Evolutionary conservation across 2,888 invertebrate species (phyloP).

Genomic region (Cerastis leucographa): DNA sequence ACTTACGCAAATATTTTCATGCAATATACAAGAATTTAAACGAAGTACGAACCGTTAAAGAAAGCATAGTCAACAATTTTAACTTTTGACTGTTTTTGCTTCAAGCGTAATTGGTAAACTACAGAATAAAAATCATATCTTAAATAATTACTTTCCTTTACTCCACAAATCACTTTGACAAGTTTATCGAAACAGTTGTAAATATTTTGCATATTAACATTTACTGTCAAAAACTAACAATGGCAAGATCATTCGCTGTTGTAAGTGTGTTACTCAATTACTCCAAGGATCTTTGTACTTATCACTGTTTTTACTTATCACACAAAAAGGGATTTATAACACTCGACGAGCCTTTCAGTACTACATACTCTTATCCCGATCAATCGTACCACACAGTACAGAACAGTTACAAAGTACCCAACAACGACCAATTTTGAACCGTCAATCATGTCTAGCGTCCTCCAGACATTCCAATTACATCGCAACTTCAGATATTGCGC

Average conservation of each 20-base stretch:
- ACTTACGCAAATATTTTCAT: too few relatives aligned
- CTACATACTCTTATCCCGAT: background rate
- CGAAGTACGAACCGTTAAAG: too few relatives aligned
- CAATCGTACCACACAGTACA: slow-evolving; percentile 1
- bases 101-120: too few relatives aligned
- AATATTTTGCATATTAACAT: background rate
- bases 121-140: too few relatives aligned
- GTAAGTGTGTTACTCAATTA: background rate
- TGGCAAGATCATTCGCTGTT: background rate
- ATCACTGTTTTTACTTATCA: background rate
- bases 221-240: background rate
- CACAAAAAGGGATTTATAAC: background rate
- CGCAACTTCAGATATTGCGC: slow-evolving; percentile 36
- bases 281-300: background rate
- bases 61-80: too few relatives aligned
- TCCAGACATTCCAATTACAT: slow-evolving; percentile 51
- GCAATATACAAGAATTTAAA: too few relatives aligned
- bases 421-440: slow-evolving; percentile 39
- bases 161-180: too few relatives aligned
- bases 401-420: background rate
- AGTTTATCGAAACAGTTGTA: too few relatives aligned
- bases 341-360: background rate
- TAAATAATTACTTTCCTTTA: too few relatives aligned
- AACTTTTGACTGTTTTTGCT: too few relatives aligned
- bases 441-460: slow-evolving; percentile 39